Conservation (phyloP, 2,888 invertebrate species). For the Scaptomyza reducta region DNA sequence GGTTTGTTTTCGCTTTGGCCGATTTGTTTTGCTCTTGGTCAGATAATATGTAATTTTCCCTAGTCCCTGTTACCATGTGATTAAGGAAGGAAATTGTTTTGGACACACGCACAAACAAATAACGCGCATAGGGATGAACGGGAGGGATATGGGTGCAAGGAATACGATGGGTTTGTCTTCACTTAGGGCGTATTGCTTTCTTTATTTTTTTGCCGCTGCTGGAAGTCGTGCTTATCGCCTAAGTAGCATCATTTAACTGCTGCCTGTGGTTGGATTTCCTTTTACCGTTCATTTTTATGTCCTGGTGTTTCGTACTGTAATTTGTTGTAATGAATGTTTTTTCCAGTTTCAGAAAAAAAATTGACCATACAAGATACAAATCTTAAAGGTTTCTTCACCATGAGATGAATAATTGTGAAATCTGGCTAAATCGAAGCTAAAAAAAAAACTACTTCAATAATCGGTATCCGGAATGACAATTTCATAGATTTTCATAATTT, state of each 20-base stretch:
- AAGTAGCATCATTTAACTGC: slow-evolving; percentile 79
- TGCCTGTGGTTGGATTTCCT: slow-evolving; percentile 62
- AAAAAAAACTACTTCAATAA: too few species aligned
- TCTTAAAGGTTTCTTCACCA: slow-evolving; percentile 21
- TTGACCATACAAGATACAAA: slow-evolving; percentile 23
- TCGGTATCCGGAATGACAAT: too few species aligned
- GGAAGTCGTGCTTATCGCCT: slow-evolving; percentile 64
- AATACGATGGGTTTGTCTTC: slow-evolving; percentile 19
- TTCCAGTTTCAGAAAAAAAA: slow-evolving; percentile 35
- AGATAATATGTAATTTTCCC: slow-evolving; percentile 75
- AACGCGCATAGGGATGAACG: slow-evolving; percentile 35
- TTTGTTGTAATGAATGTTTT: slow-evolving; percentile 67
- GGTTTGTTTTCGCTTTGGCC: slow-evolving; percentile 55
- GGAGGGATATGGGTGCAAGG: not conserved
- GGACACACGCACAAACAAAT: slow-evolving; percentile 73
- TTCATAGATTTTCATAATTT: too few species aligned
- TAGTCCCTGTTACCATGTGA: slow-evolving; percentile 75
- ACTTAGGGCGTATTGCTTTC: slow-evolving; percentile 12
- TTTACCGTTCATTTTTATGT: slow-evolving; percentile 37
- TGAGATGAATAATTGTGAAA: slow-evolving; percentile 2
- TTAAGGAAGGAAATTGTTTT: slow-evolving; percentile 84
- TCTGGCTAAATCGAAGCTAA: too few species aligned
- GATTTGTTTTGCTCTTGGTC: slow-evolving; percentile 61
- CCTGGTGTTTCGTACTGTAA: slow-evolving; percentile 47
- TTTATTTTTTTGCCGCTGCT: slow-evolving; percentile 19